A percentile compares a stretch with the other conserved stretches of the same genome.
Conservation (phyloP, 2,113 vertebrate genomes). For the Passerina amoena region DNA sequence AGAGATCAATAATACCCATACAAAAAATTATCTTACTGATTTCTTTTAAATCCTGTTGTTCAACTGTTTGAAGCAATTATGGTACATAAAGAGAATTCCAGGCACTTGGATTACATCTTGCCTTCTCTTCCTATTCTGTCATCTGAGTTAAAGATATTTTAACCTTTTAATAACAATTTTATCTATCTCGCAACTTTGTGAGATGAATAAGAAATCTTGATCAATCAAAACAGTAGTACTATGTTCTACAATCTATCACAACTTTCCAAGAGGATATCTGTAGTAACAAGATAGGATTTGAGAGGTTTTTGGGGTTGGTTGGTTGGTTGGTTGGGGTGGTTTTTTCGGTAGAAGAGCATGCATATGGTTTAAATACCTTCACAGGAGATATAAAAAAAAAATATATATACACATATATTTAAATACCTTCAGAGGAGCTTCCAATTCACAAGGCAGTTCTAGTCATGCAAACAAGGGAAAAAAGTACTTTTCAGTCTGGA, state of each 20-base stretch:
- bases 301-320: accelerated
- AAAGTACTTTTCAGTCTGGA: not conserved
- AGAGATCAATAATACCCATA: not conserved
- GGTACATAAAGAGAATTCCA: not conserved
- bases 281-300: not conserved
- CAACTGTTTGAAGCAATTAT: not conserved
- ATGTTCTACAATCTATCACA: not conserved
- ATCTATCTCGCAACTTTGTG: not conserved
- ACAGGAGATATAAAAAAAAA: not conserved
- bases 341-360: not conserved
- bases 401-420: not conserved
- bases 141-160: not conserved
- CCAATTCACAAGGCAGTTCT: not conserved
- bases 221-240: not conserved
- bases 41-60: not conserved
- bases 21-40: not conserved
- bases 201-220: not conserved
- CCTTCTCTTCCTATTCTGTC: not conserved
- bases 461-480: not conserved
- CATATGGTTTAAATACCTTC: not conserved
- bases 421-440: not conserved
- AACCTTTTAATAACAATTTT: not conserved
- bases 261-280: not conserved
- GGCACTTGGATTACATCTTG: not conserved
- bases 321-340: not conserved